A percentile compares a stretch with the other conserved stretches of the same genome.
Evolutionary conservation across 2,113 vertebrate genomes (phyloP).

Genomic region (zebrafish (Danio rerio)): GRCz12tu NC_133180.1:8086001-8086500

Average conservation of each 20-base stretch:
- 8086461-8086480: constrained; percentile 9
- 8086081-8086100: neutral
- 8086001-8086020: too few species aligned
- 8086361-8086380: constrained; percentile 3
- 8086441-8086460: constrained; percentile 10
- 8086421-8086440: neutral
- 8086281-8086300: neutral
- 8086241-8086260: neutral
- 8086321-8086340: constrained; percentile 13
- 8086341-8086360: neutral
- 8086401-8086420: constrained; percentile 16
- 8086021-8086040: too few species aligned
- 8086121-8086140: neutral
- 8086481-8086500: too few species aligned
- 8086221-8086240: constrained; percentile 3
- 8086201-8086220: constrained; percentile 15
- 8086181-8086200: neutral
- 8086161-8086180: constrained; percentile 5
- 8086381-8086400: neutral
- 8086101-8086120: neutral
- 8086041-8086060: too few species aligned
- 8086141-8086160: neutral
- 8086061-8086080: too few species aligned
- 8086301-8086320: neutral
- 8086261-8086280: constrained; percentile 8